Evolutionary conservation across 2,113 vertebrate genomes (phyloP), one percentile per base, ranked within the genome.

Genomic region (Microtus montanus): DNA sequence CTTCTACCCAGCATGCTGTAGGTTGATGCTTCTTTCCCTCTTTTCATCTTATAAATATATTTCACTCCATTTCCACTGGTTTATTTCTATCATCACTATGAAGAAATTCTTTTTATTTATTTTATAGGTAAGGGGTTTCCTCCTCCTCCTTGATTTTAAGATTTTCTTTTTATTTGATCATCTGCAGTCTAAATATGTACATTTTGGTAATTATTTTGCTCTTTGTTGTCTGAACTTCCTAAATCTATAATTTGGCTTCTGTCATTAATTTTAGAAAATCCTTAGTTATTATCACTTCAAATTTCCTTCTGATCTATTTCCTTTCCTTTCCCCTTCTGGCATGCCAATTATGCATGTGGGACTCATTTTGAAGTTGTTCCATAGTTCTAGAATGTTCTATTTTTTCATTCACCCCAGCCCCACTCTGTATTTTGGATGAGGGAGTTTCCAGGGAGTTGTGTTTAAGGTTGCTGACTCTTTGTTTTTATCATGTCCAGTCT

Each of bases 251-350:
- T 70, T 90, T 85, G 49, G 15, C 66, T 58, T 71, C 24, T 41
- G 33, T 87, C 74, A 35, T 22, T 64, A 49, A 52, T 87, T 87
- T 73, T 41, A 90, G 74, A 71, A 94, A 80, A 91, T 35, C n/a
- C 74, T 79, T 75, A 71, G 26, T 22, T 38, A 85, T 71, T 73
- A 63, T 52, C 73, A 71, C 41, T 79, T 41, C 7, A 87, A 7
- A 79, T 9, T 90, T 78, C 63, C 38, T 90, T 84, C n/a, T 35
- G 22, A 30, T 77, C 22, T 63, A 13, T 38, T 79, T 73, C 49
- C 17, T 58, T 54, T 54, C 20, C 33, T 80, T 75, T 74, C 12
- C 22, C 64, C n/a, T 74, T 47, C 15, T 70, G 49, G n/a, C 41
- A 47, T 79, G 54, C 35, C 71, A 47, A 17, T 86, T 71, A 47